phyloP scores from a whole-genome alignment of 2,113 vertebrate genomes.

The Cisticola juncidis region DNA sequence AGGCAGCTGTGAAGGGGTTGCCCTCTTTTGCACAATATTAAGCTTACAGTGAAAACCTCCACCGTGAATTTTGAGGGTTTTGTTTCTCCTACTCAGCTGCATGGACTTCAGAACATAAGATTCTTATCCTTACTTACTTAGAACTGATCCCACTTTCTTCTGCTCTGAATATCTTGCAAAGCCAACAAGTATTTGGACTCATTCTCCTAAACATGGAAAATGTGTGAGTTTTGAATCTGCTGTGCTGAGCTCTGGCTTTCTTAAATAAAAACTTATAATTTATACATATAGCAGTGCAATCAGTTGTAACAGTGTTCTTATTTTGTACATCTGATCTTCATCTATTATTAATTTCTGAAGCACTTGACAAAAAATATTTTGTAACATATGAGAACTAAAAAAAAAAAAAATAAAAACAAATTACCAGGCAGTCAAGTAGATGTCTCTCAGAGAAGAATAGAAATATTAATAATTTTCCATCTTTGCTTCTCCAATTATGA shows the following conservation, averaged over 20 bases:
- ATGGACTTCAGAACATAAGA: background rate
- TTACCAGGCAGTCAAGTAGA: background rate
- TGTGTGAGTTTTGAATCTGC: background rate
- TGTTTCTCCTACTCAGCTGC: background rate
- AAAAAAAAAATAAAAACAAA: background rate
- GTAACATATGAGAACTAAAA: background rate
- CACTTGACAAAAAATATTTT: background rate
- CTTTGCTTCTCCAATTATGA: background rate
- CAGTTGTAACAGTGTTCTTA: background rate
- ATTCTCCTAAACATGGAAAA: slow-evolving; percentile 59
- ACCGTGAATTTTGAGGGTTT: background rate
- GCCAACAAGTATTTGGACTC: slow-evolving; percentile 54
- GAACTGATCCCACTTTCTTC: slow-evolving; percentile 27
- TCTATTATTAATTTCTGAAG: background rate
- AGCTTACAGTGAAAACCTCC: background rate
- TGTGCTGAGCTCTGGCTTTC: background rate
- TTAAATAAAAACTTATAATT: background rate
- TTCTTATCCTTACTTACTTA: slow-evolving; percentile 50
- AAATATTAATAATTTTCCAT: background rate
- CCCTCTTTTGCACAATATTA: background rate
- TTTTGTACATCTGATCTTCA: background rate
- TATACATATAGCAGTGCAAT: background rate
- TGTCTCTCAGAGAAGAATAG: background rate
- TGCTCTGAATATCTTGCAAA: slow-evolving; percentile 57
- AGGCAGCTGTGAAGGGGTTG: background rate